phyloP scores from a whole-genome alignment of 1,140 invertebrate species.

The Rhyzopertha dominica region DNA sequence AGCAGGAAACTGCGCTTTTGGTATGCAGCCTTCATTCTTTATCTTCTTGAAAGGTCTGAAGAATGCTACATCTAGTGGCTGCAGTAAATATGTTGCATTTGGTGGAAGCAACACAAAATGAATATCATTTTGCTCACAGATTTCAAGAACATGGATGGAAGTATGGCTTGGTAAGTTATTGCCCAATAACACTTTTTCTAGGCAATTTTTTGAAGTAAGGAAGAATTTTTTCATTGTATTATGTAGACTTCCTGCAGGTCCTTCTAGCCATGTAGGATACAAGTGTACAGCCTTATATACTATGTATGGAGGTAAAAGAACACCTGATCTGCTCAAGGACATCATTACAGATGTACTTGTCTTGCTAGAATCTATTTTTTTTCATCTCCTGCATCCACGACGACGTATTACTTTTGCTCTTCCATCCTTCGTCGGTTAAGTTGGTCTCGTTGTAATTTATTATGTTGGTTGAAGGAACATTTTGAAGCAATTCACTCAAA shows the following conservation, averaged over 20 bases:
- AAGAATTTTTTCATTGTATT: no score
- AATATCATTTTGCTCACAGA: constrained; percentile 34
- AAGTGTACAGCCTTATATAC: constrained; percentile 10
- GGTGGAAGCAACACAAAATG: constrained; percentile 39
- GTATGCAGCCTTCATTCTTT: constrained; percentile 16
- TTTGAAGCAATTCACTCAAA: no score
- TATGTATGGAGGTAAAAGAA: constrained; percentile 9
- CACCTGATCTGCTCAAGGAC: constrained; percentile 3
- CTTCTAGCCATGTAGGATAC: constrained; percentile 3
- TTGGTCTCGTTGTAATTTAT: constrained; percentile 8
- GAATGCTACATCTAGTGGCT: constrained; percentile 43
- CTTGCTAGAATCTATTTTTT: constrained; percentile 11
- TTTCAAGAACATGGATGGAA: constrained; percentile 1
- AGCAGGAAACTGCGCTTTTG: no score
- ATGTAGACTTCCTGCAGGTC: no score
- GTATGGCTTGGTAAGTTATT: constrained; percentile 2
- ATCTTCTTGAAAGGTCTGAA: constrained; percentile 39
- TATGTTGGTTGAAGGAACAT: no score
- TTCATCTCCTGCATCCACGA: constrained; percentile 3
- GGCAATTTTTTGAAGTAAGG: no score
- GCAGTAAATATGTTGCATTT: constrained; percentile 40
- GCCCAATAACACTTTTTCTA: no score
- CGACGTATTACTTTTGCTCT: constrained; percentile 2
- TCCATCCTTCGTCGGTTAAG: constrained; percentile 9
- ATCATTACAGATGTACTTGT: constrained; percentile 11